phyloP scores from a whole-genome alignment of 2,797 vertebrate genomes.

The Morus bassanus region DNA sequence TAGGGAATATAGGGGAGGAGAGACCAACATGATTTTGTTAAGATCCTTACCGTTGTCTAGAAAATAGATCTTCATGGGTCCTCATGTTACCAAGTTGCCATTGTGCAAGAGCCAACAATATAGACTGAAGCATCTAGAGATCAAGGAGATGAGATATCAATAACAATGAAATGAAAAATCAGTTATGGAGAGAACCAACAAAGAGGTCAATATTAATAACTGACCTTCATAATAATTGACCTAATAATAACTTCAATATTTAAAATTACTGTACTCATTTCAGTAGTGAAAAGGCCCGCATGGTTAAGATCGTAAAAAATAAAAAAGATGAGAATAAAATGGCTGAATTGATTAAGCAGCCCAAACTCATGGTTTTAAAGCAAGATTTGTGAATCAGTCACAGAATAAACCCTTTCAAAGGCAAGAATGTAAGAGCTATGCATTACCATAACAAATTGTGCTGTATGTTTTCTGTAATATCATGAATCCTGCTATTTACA shows the following conservation, averaged over 20 bases:
- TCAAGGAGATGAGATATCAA: neutral
- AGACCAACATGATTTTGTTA: neutral
- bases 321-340: neutral
- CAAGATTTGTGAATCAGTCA: neutral
- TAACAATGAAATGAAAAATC: neutral
- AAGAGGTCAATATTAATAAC: neutral
- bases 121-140: neutral
- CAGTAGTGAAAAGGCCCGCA: neutral
- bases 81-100: neutral
- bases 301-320: neutral
- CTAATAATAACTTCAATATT: neutral
- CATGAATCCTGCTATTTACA: neutral
- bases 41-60: neutral
- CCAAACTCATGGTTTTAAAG: neutral
- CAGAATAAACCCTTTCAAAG: neutral
- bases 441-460: neutral
- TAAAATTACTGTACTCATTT: neutral
- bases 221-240: neutral
- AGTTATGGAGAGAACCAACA: neutral
- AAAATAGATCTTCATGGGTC: neutral
- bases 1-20: neutral
- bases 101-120: neutral
- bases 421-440: neutral
- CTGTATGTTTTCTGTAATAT: neutral
- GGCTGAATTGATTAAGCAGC: neutral